A percentile compares a stretch with the other conserved stretches of the same genome.
These are phyloP conservation scores for Cololabis saira DNA, from an alignment of 2,113 vertebrate genomes.

Conservation along the genomic window DNA sequence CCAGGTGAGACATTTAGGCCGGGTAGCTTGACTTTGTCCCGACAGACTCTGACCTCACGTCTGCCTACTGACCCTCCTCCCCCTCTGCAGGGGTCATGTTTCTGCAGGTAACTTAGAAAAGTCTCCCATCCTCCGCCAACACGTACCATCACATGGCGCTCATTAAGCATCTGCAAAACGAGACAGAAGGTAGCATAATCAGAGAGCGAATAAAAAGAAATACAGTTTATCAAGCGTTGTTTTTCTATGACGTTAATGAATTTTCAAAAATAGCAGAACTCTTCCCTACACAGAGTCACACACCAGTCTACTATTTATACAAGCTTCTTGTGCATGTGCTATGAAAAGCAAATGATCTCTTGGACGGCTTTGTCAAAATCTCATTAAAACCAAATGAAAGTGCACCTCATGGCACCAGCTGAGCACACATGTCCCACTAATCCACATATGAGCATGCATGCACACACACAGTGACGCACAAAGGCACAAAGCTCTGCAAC, in stretches of 20 bases:
- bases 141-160: constrained; percentile 97
- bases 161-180: constrained; percentile 94
- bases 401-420: constrained; percentile 75
- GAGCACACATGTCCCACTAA: constrained; percentile 72
- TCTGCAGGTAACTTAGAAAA: constrained; percentile 92
- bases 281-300: background rate
- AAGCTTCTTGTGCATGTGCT: constrained; percentile 48
- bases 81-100: constrained; percentile 95
- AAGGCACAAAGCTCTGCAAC: constrained; percentile 16
- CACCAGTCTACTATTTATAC: constrained; percentile 64
- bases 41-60: constrained; percentile 86
- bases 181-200: constrained; percentile 18
- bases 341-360: constrained; percentile 68
- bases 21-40: constrained; percentile 84
- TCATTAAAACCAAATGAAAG: constrained; percentile 83
- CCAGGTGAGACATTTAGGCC: constrained; percentile 88
- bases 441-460: constrained; percentile 52
- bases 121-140: constrained; percentile 99
- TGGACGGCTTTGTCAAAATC: constrained; percentile 77
- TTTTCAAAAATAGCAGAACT: constrained; percentile 4
- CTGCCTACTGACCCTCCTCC: constrained; percentile 82
- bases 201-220: constrained; percentile 5
- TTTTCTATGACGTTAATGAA: constrained; percentile 33
- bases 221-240: constrained; percentile 2
- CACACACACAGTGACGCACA: constrained; percentile 27